Percentiles rank a stretch among this genome's conserved stretches.
phyloP scores from a whole-genome alignment of 2,113 vertebrate species.

The Cyprinodon tularosa region DNA sequence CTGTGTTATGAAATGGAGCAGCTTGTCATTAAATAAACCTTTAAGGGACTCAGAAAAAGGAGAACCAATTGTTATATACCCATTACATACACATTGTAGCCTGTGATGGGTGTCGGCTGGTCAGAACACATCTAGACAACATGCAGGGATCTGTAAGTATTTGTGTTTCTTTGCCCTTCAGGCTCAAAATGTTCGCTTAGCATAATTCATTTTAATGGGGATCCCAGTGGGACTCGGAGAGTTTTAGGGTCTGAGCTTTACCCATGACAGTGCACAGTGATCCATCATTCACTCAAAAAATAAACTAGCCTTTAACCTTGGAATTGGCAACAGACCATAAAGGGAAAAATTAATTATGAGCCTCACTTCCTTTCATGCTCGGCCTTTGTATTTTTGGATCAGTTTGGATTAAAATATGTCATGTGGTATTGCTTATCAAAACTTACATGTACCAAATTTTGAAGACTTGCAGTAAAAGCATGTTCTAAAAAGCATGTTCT shows the following conservation, averaged over 20 bases:
- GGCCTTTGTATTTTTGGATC: neutral
- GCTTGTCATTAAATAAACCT: constrained; percentile 54
- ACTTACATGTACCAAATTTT: neutral
- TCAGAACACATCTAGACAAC: constrained; percentile 9
- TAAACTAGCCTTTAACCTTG: constrained; percentile 7
- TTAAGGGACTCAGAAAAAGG: constrained; percentile 20
- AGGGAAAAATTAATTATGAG: neutral
- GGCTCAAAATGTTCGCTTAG: constrained; percentile 40
- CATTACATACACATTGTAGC: constrained; percentile 47
- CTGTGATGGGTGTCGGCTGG: constrained; percentile 29
- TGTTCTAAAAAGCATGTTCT: neutral
- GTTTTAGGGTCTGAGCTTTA: constrained; percentile 35
- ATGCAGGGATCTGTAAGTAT: constrained; percentile 10
- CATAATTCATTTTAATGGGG: constrained; percentile 55
- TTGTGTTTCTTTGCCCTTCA: constrained; percentile 22
- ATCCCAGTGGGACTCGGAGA: constrained; percentile 30
- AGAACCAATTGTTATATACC: constrained; percentile 50
- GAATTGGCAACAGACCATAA: neutral
- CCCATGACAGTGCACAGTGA: constrained; percentile 24
- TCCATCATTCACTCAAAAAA: constrained; percentile 25
- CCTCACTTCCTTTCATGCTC: neutral
- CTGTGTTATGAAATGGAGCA: constrained; percentile 36
- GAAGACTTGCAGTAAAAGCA: too few relatives aligned
- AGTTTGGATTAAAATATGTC: neutral
- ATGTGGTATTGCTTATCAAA: neutral